Percentiles rank a stretch among this genome's conserved stretches.
Conservation (phyloP, 2,113 vertebrate species). For the Aspidoscelis tigris region DNA sequence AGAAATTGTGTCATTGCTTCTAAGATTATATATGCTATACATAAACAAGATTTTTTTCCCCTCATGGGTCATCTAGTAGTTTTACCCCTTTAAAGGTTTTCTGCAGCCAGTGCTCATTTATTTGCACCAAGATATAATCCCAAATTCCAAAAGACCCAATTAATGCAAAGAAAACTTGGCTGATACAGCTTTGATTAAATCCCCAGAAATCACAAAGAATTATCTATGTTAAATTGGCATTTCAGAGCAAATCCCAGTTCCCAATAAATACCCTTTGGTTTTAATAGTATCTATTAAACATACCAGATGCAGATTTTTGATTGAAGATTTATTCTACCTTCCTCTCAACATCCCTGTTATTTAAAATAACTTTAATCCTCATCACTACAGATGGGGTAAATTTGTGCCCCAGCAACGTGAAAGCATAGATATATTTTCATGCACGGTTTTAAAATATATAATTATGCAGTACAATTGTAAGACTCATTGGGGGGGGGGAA, state of each 20-base stretch:
- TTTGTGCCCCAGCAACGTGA: too few species aligned
- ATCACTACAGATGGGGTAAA: too few species aligned
- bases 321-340: slow-evolving; percentile 61
- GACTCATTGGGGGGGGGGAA: too few species aligned
- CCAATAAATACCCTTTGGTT: slow-evolving; percentile 70
- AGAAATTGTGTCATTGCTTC: slow-evolving; percentile 39
- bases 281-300: slow-evolving; percentile 73
- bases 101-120: slow-evolving; percentile 65
- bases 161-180: slow-evolving; percentile 71
- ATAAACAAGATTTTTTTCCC: slow-evolving; percentile 64
- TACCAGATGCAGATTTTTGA: slow-evolving; percentile 71
- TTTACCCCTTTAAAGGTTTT: slow-evolving; percentile 55
- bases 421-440: too few species aligned
- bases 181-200: slow-evolving; percentile 65
- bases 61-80: slow-evolving; percentile 51
- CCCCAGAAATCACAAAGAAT: slow-evolving; percentile 67
- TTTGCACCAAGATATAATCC: slow-evolving; percentile 70
- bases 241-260: slow-evolving; percentile 75
- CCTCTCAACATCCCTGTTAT: slow-evolving; percentile 63
- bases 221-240: slow-evolving; percentile 71
- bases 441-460: too few species aligned
- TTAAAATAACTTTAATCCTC: slow-evolving; percentile 51
- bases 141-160: slow-evolving; percentile 63
- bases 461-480: too few species aligned
- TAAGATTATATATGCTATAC: slow-evolving; percentile 52